A percentile compares a stretch with the other conserved stretches of the same genome.
Conservation (phyloP, 2,797 vertebrate genomes). For the Sylvia borin region DNA sequence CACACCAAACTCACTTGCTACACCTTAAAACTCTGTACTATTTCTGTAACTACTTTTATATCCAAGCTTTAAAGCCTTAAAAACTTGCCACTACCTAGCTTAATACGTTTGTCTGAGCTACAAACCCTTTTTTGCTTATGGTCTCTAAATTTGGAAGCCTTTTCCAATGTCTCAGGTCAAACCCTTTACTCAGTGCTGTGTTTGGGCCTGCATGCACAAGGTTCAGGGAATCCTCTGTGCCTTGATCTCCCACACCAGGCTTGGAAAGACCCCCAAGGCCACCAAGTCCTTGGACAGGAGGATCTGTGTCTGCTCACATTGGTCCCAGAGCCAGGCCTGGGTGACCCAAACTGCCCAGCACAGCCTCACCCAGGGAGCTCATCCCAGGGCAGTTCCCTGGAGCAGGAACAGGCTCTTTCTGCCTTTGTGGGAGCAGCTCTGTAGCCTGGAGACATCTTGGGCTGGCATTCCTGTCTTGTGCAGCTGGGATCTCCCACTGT, state of each 20-base stretch:
- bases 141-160: neutral
- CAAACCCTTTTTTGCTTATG: neutral
- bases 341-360: fast-evolving
- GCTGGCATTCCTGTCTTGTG: neutral
- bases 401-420: neutral
- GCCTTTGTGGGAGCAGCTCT: neutral
- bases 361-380: fast-evolving
- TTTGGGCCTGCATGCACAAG: neutral
- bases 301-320: fast-evolving
- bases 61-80: neutral
- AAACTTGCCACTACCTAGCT: neutral
- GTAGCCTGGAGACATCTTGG: neutral
- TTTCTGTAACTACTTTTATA: neutral
- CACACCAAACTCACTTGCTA: neutral
- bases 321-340: neutral
- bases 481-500: fast-evolving
- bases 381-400: fast-evolving
- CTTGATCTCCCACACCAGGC: neutral
- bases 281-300: too few species aligned
- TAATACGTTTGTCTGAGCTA: neutral
- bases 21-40: neutral
- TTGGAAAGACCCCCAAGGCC: neutral
- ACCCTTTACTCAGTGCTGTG: neutral
- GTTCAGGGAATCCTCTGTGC: neutral
- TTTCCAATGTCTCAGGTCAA: neutral